Percentiles rank a stretch among this genome's conserved stretches.
Conservation (phyloP, 2,113 vertebrate genomes). For the Notarius lentiginosus region DNA sequence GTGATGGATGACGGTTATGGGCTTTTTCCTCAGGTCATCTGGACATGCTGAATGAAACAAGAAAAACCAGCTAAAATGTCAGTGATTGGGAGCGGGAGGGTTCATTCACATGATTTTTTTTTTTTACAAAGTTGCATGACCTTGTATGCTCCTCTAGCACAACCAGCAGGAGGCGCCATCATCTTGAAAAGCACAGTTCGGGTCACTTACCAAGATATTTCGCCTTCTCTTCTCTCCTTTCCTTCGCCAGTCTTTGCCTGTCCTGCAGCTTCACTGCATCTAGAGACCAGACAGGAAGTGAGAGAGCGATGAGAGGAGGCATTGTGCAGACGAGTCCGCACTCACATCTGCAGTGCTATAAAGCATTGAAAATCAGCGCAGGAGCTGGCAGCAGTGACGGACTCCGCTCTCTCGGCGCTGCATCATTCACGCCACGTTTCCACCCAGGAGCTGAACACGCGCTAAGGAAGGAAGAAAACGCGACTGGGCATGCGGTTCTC, state of each 20-base stretch:
- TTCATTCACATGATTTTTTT: not conserved
- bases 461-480: not conserved
- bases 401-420: not conserved
- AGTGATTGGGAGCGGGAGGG: not conserved
- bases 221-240: slow-evolving; percentile 89
- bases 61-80: not conserved
- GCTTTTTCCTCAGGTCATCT: not conserved
- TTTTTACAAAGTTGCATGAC: not conserved
- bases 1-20: not conserved
- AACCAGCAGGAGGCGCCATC: slow-evolving; percentile 66
- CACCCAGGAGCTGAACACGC: not conserved
- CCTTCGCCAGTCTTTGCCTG: slow-evolving; percentile 88
- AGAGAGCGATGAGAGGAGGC: slow-evolving; percentile 30
- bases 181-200: not conserved
- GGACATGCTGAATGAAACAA: not conserved
- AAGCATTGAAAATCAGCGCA: slow-evolving; percentile 33
- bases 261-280: slow-evolving; percentile 87
- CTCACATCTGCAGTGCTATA: slow-evolving; percentile 43
- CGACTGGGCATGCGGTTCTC: not conserved
- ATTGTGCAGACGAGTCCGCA: slow-evolving; percentile 19
- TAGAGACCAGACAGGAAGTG: slow-evolving; percentile 56
- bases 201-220: slow-evolving; percentile 88
- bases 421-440: slow-evolving; percentile 33
- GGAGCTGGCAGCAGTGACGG: slow-evolving; percentile 20
- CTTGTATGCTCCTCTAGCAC: not conserved